These are phyloP conservation scores for Dinomys branickii DNA, from an alignment of 2,113 vertebrate species.

Conservation along the genomic window DNA sequence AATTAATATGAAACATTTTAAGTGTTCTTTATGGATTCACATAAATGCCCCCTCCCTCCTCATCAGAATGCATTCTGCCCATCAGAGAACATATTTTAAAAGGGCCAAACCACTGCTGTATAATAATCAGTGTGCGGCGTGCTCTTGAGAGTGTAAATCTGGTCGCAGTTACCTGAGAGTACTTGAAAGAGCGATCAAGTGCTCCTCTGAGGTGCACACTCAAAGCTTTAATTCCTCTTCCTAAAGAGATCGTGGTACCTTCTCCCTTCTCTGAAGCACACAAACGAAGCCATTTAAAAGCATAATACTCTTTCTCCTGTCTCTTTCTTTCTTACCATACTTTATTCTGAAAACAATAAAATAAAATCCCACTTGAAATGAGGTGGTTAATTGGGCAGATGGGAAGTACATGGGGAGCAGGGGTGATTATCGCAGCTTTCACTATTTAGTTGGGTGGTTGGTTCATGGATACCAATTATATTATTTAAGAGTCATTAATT, in stretches of 20 bases:
- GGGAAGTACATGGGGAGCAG: neutral
- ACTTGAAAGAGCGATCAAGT: neutral
- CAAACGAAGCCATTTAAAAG: neutral
- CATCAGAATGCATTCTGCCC: neutral
- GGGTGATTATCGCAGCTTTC: neutral
- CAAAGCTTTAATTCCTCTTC: slow-evolving; percentile 22
- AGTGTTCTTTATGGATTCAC: neutral
- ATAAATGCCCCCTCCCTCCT: neutral
- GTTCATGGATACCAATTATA: neutral
- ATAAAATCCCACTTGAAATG: neutral
- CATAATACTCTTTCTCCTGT: neutral
- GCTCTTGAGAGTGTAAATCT: neutral
- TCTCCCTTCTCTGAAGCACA: neutral
- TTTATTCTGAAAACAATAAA: neutral
- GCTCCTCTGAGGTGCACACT: neutral
- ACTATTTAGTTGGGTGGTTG: neutral
- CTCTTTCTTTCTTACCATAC: neutral
- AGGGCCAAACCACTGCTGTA: neutral
- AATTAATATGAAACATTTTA: neutral
- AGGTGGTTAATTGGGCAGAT: neutral
- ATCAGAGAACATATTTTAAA: neutral
- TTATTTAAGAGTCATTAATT: neutral
- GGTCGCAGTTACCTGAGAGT: neutral
- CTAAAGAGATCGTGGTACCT: neutral
- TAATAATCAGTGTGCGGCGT: neutral